A percentile compares a stretch with the other conserved stretches of the same genome.
phyloP scores from a whole-genome alignment of 1,140 invertebrate genomes.

The Acyrthosiphon pisum region DNA sequence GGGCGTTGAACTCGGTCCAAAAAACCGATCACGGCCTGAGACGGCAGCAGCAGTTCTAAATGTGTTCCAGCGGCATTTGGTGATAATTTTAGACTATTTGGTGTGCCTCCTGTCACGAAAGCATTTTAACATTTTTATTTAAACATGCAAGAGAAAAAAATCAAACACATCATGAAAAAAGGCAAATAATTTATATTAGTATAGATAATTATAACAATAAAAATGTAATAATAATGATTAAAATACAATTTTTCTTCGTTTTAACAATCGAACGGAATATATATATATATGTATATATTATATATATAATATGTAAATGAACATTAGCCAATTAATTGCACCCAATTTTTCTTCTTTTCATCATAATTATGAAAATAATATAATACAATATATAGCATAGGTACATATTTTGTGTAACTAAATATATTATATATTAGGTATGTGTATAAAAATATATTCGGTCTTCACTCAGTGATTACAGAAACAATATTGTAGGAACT shows the following conservation, averaged over 20 bases:
- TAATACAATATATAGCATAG: slow-evolving; percentile 11
- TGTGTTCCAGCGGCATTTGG: slow-evolving; percentile 4
- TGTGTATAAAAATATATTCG: not conserved
- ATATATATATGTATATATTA: not conserved
- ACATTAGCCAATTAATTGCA: slow-evolving; percentile 38
- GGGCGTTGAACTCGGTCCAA: slow-evolving; percentile 15
- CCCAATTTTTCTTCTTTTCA: not conserved
- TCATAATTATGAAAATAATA: not conserved
- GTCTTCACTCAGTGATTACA: not conserved
- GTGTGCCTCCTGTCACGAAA: not conserved
- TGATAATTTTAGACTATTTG: slow-evolving; percentile 42
- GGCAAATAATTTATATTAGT: slow-evolving; percentile 50
- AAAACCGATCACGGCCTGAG: not conserved
- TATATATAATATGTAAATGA: slow-evolving; percentile 24
- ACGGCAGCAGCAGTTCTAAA: slow-evolving; percentile 2
- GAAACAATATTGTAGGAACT: slow-evolving; percentile 42
- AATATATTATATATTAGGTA: not conserved
- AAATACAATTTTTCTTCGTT: slow-evolving; percentile 1
- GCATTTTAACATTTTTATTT: slow-evolving; percentile 16
- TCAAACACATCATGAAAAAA: slow-evolving; percentile 9
- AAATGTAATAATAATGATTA: slow-evolving; percentile 26
- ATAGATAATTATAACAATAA: slow-evolving; percentile 42
- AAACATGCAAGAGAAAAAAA: not conserved
- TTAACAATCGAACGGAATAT: not conserved
- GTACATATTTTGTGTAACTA: not conserved